Base-by-base conservation (phyloP, 2,113 vertebrate genomes). In the Tenrec ecaudatus region DNA sequence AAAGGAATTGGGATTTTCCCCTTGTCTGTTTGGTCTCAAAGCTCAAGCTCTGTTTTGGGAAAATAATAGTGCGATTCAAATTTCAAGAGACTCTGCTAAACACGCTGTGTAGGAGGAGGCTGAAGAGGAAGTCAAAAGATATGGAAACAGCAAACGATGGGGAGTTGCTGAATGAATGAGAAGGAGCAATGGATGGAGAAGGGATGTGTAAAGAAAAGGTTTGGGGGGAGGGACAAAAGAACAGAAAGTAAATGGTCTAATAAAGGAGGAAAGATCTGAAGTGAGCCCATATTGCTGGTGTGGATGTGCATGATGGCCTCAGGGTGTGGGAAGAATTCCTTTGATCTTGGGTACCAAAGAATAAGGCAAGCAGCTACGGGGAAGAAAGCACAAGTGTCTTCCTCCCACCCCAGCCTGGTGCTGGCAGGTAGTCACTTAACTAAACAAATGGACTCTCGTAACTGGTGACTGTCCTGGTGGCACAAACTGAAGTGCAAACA, bases 311-410 rank as follows among this genome's bases (percentile, higher is more conserved):
- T 31, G 11, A 78, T 14, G 25, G 29, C 19, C 60, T 91, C 36
- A 31, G 89, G 77, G 87, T 91, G 92, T 71, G 36, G 40, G 58
- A 91, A 81, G 71, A 84, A 69, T 43, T 31, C 27, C 36, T 53
- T 64, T 60, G 64, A 62, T 29, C 58, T 84, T 82, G 10, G 19
- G 20, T 9, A 68, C 31, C 43, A 64, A 19, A 58, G 38, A 94
- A 62, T 40, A 78, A 85, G 89, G 79, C 86, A 69, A 62, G 47
- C 53, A 84, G 36, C 27, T 14, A 15, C 31, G 76, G 58, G 66
- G 95, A 91, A 12, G 3, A 78, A 82, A 79, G n/a, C 27, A 57
- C 4, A 90, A 9, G 23, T 11, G 17, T 40, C 10, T 75, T 88
- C 38, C 23, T 47, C 29, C 0, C 12, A 15, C 31, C n/a, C 19